These are phyloP conservation scores for Pogonocichla stellata DNA, from an alignment of 2,113 vertebrate genomes.

Conservation along the genomic window DNA sequence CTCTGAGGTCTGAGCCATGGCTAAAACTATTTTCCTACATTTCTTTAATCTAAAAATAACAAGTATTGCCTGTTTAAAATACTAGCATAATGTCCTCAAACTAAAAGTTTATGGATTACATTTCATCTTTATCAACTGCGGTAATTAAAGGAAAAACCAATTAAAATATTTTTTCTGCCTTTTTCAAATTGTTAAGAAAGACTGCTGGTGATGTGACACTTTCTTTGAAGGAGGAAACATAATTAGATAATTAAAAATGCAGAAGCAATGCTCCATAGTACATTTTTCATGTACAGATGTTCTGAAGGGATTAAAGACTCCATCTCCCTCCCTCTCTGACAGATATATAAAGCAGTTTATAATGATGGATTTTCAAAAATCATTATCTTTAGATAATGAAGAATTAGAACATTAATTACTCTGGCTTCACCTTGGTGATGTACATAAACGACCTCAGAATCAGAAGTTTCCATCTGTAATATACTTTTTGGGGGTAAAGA, in stretches of 20 bases:
- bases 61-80: neutral
- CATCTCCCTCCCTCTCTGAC: neutral
- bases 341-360: slow-evolving; percentile 37
- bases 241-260: slow-evolving; percentile 42
- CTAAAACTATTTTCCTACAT: neutral
- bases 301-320: slow-evolving; percentile 43
- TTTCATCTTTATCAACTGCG: neutral
- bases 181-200: neutral
- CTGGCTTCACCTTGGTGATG: slow-evolving; percentile 35
- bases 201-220: neutral
- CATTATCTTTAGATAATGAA: slow-evolving; percentile 31
- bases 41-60: neutral
- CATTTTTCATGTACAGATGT: slow-evolving; percentile 50
- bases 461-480: neutral
- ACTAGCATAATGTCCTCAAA: neutral
- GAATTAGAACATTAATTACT: slow-evolving; percentile 44
- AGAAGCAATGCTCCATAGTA: neutral
- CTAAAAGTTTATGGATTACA: neutral
- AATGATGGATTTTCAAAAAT: slow-evolving; percentile 11
- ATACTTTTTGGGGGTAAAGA: neutral
- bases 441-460: neutral
- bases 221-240: slow-evolving; percentile 60
- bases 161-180: neutral
- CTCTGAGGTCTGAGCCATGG: neutral
- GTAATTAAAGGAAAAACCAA: neutral